A percentile compares a stretch with the other conserved stretches of the same genome.
These are phyloP conservation scores for Keiferia lycopersicella DNA, from an alignment of 2,888 invertebrate genomes.

Conservation along the genomic window DNA sequence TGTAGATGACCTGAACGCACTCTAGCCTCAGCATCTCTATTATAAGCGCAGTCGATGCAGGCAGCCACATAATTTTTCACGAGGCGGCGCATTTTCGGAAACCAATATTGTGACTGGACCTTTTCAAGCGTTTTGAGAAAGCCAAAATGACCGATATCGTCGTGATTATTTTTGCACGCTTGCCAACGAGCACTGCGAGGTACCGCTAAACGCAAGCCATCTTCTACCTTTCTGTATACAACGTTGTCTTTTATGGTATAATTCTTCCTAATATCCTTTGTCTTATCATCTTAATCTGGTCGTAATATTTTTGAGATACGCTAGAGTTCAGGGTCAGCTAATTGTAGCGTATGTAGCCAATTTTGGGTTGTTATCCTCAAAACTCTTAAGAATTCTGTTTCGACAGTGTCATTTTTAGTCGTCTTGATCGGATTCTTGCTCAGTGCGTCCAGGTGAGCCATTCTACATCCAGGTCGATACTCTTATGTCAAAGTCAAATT, in stretches of 20 bases:
- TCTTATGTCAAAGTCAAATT: constrained; percentile 27
- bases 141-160: constrained; percentile 38
- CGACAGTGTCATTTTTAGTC: background rate
- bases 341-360: constrained; percentile 10
- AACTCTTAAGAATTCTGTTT: background rate
- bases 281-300: background rate
- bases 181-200: constrained; percentile 43
- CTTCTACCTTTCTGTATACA: constrained; percentile 27
- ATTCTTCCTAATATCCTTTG: constrained; percentile 32
- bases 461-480: constrained; percentile 23
- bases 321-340: background rate
- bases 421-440: constrained; percentile 5
- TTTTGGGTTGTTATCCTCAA: background rate
- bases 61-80: constrained; percentile 24
- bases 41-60: constrained; percentile 28
- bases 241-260: constrained; percentile 23
- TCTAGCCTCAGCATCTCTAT: constrained; percentile 23
- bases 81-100: constrained; percentile 22
- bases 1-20: constrained; percentile 13
- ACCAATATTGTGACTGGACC: constrained; percentile 18
- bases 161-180: constrained; percentile 47
- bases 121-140: constrained; percentile 16
- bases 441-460: constrained; percentile 20
- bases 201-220: constrained; percentile 42
- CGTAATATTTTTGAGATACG: background rate